phyloP scores from a whole-genome alignment of 2,797 vertebrate genomes.

The Hapalemur alaotrensis region DNA sequence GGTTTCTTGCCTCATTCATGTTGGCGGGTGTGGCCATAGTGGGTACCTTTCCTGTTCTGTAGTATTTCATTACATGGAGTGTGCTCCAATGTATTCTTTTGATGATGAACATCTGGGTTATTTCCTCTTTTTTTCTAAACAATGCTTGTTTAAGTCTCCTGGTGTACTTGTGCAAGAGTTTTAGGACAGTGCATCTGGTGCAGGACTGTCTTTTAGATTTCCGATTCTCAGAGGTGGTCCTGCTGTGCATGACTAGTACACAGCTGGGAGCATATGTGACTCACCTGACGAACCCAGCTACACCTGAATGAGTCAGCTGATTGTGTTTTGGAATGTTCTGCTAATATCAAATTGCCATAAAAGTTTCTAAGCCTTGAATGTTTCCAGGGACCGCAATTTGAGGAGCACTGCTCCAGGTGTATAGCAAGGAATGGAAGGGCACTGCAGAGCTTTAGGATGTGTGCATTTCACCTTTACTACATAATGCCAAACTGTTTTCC shows the following conservation, averaged over 20 bases:
- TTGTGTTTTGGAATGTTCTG: not conserved
- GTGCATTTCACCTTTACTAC: not conserved
- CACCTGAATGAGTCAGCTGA: not conserved
- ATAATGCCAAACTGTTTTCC: not conserved
- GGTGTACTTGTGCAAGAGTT: not conserved
- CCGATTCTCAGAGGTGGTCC: not conserved
- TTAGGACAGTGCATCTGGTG: not conserved
- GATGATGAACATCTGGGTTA: not conserved
- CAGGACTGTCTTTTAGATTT: not conserved
- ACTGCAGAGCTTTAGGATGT: not conserved
- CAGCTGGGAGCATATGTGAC: not conserved
- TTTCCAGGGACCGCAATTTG: not conserved
- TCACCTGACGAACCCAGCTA: not conserved
- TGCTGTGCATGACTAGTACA: not conserved
- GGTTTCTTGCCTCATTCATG: not conserved
- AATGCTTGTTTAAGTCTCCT: not conserved
- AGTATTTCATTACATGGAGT: not conserved
- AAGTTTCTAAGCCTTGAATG: not conserved
- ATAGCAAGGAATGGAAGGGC: not conserved
- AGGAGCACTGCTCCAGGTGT: not conserved
- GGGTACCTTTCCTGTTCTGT: not conserved
- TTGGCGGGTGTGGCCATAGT: rapidly evolving
- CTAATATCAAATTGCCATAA: not conserved
- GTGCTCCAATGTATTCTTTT: not conserved
- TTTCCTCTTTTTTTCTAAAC: not conserved